Conservation (phyloP, 1,140 invertebrate species). For the Oedothorax gibbosus region DNA sequence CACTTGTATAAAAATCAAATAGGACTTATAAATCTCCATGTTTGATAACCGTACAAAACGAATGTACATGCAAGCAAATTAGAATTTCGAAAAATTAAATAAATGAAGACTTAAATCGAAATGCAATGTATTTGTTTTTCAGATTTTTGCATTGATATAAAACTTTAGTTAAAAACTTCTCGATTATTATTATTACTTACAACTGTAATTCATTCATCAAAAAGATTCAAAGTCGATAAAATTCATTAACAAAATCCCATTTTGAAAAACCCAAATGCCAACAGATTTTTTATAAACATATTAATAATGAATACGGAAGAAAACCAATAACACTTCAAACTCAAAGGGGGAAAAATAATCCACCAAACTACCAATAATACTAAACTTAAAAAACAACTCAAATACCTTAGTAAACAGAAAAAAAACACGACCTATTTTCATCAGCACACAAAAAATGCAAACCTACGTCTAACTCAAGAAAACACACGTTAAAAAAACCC, state of each 20-base stretch:
- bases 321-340: neutral
- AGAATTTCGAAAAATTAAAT: no score
- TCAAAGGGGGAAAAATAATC: neutral
- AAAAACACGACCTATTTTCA: neutral
- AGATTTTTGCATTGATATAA: no score
- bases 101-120: no score
- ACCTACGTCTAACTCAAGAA: neutral
- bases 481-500: conserved; percentile 4
- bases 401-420: neutral
- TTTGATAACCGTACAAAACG: no score
- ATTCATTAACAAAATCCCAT: conserved; percentile 25
- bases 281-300: conserved; percentile 2
- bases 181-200: neutral
- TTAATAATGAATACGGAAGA: neutral
- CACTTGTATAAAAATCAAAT: no score
- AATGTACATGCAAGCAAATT: no score
- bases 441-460: conserved; percentile 20
- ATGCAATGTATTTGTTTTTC: no score
- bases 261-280: neutral
- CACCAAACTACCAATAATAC: neutral
- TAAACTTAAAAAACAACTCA: conserved; percentile 1
- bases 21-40: no score
- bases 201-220: neutral
- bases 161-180: no score
- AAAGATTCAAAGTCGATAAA: neutral